phyloP scores from a whole-genome alignment of 2,888 invertebrate species.

The Imbricaverruca yamaguchii region DNA sequence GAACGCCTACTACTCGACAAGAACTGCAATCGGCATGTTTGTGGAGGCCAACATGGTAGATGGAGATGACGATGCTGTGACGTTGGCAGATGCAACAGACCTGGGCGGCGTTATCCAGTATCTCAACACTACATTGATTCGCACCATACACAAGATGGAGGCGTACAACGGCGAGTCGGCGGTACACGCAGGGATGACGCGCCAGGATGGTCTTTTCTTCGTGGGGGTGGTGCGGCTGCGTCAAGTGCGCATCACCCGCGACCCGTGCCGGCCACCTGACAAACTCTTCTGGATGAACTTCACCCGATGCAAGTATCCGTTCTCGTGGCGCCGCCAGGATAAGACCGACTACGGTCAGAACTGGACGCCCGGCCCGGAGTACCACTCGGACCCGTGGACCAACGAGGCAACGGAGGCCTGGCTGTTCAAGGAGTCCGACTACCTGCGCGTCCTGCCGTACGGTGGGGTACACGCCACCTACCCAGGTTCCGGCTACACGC shows the following conservation, averaged over 20 bases:
- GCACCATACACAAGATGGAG: not conserved
- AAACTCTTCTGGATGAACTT: conserved; percentile 23
- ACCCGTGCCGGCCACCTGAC: conserved; percentile 25
- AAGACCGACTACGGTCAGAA: not conserved
- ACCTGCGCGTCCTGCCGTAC: not conserved
- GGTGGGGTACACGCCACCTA: conserved; percentile 27
- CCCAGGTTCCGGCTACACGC: conserved; percentile 28
- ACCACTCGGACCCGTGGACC: not conserved
- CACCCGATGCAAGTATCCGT: not conserved
- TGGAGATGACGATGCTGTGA: not conserved
- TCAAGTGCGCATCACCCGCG: conserved; percentile 29
- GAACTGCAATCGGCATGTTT: conserved; percentile 29
- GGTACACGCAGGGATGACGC: not conserved
- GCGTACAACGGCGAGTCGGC: not conserved
- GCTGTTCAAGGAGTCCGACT: not conserved
- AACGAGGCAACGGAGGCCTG: conserved; percentile 21
- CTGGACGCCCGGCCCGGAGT: not conserved
- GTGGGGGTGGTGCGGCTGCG: conserved; percentile 32
- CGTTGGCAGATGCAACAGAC: not conserved
- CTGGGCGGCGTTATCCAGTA: not conserved
- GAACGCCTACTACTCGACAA: conserved; percentile 41
- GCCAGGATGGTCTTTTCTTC: conserved; percentile 17
- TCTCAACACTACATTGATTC: not conserved
- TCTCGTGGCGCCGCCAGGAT: not conserved
- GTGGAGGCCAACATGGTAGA: not conserved